Evolutionary conservation across 2,797 vertebrate species (phyloP).

Genomic region (Acrossocheilus fasciatus): DNA sequence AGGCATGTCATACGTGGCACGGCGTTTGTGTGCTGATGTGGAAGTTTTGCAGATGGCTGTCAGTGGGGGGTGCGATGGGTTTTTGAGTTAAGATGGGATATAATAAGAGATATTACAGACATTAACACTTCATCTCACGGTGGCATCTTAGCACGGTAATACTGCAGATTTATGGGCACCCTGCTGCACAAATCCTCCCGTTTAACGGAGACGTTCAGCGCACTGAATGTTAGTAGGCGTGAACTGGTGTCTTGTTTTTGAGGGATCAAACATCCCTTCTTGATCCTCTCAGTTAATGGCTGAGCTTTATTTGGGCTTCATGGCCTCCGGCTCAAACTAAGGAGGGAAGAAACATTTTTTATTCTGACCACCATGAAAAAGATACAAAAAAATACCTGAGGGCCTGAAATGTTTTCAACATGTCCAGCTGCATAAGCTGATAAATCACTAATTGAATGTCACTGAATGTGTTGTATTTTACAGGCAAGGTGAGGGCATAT

Average conservation of each 20-base stretch:
- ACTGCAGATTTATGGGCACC: conserved; percentile 31
- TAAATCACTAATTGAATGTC: background rate
- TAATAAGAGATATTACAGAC: conserved; percentile 39
- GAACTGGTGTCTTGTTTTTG: conserved; percentile 11
- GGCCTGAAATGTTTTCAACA: background rate
- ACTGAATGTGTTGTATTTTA: background rate
- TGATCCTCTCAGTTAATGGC: background rate
- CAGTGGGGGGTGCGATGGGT: conserved; percentile 6
- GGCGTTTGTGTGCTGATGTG: conserved; percentile 42
- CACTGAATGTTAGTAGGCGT: conserved; percentile 21
- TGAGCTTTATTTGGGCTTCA: background rate
- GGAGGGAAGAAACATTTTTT: background rate
- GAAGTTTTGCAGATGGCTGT: conserved; percentile 53
- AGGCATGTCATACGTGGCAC: conserved; percentile 33
- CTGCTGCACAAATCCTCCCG: conserved; percentile 29
- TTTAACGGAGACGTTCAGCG: background rate
- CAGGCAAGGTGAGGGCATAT: background rate
- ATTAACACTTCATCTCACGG: conserved; percentile 32
- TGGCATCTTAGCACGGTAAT: conserved; percentile 13
- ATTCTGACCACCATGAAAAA: background rate
- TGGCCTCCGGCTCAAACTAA: background rate
- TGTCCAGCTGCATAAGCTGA: background rate
- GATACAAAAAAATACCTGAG: background rate
- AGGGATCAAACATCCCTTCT: conserved; percentile 39
- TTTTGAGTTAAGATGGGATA: conserved; percentile 18